Evolutionary conservation across 2,797 vertebrate genomes (phyloP).

Genomic region (Sebastes alutus): DNA sequence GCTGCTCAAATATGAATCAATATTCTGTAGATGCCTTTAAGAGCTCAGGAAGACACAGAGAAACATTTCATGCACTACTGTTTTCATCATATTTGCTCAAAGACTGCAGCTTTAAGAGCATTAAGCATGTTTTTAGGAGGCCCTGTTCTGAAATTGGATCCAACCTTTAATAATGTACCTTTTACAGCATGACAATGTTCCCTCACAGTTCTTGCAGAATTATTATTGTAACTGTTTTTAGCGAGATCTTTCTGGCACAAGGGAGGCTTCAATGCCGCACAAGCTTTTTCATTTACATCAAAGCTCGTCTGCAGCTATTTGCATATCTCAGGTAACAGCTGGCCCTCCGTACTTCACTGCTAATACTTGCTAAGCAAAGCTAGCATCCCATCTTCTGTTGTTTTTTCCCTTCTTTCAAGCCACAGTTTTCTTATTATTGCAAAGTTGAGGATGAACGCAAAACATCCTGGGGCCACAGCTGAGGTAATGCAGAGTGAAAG

Average conservation of each 20-base stretch:
- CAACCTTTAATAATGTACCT: constrained; percentile 32
- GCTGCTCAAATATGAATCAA: too few species aligned
- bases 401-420: constrained; percentile 25
- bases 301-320: constrained; percentile 63
- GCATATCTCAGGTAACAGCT: constrained; percentile 73
- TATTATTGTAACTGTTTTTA: constrained; percentile 38
- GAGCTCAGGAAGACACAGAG: too few species aligned
- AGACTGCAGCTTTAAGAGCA: neutral
- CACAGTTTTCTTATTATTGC: constrained; percentile 26
- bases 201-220: constrained; percentile 17
- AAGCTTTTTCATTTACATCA: constrained; percentile 68
- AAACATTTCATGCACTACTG: too few species aligned
- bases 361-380: constrained; percentile 53
- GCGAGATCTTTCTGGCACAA: constrained; percentile 31
- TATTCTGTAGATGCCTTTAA: too few species aligned
- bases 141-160: constrained; percentile 10
- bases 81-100: too few species aligned
- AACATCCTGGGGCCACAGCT: constrained; percentile 12
- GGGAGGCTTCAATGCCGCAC: constrained; percentile 41
- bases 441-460: constrained; percentile 17
- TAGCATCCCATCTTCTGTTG: constrained; percentile 43
- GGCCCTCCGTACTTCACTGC: constrained; percentile 36
- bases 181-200: constrained; percentile 21
- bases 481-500: neutral
- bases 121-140: neutral